Percentiles rank a stretch among this genome's conserved stretches.
phyloP scores from a whole-genome alignment of 2,113 vertebrate species.

The Pluvialis apricaria region DNA sequence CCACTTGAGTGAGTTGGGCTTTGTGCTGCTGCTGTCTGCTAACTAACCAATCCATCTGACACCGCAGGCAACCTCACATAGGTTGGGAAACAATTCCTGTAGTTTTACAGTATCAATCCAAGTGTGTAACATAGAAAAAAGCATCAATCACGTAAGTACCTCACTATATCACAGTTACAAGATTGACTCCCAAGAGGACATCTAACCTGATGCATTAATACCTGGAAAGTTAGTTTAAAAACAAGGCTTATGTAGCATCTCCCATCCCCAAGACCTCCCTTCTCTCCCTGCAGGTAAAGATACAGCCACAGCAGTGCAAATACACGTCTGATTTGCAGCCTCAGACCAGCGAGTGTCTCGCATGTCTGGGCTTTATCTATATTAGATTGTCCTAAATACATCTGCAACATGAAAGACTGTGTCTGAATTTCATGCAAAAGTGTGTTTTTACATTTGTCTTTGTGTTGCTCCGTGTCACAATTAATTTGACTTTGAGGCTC shows the following conservation, averaged over 20 bases:
- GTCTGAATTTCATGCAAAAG: conserved; percentile 41
- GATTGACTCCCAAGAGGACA: not conserved
- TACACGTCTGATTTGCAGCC: not conserved
- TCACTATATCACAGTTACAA: not conserved
- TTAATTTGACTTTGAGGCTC: conserved; percentile 41
- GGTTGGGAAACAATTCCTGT: not conserved
- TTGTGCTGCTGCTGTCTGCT: not conserved
- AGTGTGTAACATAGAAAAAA: not conserved
- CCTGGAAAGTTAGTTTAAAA: not conserved
- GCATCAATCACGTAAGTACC: not conserved
- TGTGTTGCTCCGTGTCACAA: conserved; percentile 8
- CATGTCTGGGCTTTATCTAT: not conserved
- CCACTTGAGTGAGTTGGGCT: not conserved
- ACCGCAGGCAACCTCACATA: rapidly evolving
- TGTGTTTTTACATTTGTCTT: conserved; percentile 46
- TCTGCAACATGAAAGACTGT: not conserved
- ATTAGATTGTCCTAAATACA: not conserved
- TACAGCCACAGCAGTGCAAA: not conserved
- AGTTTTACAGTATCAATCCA: not conserved
- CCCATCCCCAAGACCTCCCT: not conserved
- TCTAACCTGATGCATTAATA: not conserved
- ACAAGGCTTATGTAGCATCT: not conserved
- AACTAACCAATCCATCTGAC: not conserved
- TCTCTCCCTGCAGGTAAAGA: not conserved
- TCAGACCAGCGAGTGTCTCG: not conserved